A percentile compares a stretch with the other conserved stretches of the same genome.
These are phyloP conservation scores for Caenorhabditis auriculariae DNA, from an alignment of 2,888 invertebrate genomes.

Conservation along the genomic window DNA sequence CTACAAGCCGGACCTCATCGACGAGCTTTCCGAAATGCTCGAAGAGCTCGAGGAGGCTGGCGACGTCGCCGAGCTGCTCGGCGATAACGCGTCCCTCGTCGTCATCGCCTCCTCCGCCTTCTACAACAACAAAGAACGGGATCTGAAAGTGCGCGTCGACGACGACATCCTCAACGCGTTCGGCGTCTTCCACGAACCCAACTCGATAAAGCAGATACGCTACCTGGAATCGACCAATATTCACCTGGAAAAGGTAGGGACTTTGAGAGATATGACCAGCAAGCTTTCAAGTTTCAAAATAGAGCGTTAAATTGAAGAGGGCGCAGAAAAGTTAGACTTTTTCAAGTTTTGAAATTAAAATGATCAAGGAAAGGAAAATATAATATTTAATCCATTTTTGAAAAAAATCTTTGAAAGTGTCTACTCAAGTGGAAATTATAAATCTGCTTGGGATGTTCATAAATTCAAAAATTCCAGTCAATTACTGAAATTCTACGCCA, in stretches of 20 bases:
- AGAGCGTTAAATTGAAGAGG: not conserved
- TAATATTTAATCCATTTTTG: too few relatives aligned
- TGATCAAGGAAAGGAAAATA: too few relatives aligned
- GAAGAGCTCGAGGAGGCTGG: slow-evolving; percentile 10
- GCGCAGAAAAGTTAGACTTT: not conserved
- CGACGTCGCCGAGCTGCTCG: slow-evolving; percentile 5
- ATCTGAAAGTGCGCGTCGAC: slow-evolving; percentile 32
- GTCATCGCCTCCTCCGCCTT: slow-evolving; percentile 20
- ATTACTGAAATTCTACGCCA: too few relatives aligned
- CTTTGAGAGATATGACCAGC: not conserved
- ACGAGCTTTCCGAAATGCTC: slow-evolving; percentile 20
- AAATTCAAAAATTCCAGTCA: too few relatives aligned
- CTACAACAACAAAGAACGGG: slow-evolving; percentile 4
- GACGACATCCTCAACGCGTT: slow-evolving; percentile 33
- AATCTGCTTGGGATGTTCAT: too few relatives aligned
- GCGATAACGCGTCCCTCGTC: slow-evolving; percentile 18
- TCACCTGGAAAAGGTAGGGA: slow-evolving; percentile 46
- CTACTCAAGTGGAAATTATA: too few relatives aligned
- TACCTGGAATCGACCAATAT: slow-evolving; percentile 52
- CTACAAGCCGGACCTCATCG: slow-evolving; percentile 50
- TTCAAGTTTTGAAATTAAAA: not conserved
- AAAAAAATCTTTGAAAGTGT: too few relatives aligned
- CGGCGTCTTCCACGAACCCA: slow-evolving; percentile 13
- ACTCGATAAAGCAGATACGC: slow-evolving; percentile 51
- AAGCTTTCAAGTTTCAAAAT: not conserved